A percentile compares a stretch with the other conserved stretches of the same genome.
Conservation (phyloP, 1,140 invertebrate species). For the Ips nitidus region DNA sequence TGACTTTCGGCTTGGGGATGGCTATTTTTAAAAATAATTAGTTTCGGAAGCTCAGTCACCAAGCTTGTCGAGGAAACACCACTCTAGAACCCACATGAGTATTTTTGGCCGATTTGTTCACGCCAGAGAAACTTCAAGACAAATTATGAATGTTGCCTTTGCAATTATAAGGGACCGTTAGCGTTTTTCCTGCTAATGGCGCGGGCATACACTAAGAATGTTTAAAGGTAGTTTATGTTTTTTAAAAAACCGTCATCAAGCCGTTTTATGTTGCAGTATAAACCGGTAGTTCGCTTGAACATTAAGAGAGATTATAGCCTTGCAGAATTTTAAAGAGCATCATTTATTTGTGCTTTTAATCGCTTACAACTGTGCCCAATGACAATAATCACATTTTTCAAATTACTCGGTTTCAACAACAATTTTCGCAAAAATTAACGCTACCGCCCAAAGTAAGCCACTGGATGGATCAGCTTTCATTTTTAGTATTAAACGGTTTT, state of each 20-base stretch:
- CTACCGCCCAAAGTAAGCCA: too few relatives aligned
- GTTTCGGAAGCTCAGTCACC: conserved; percentile 42
- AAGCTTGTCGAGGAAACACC: conserved; percentile 14
- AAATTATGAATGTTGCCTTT: conserved; percentile 37
- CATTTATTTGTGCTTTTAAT: conserved; percentile 13
- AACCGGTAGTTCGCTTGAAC: conserved; percentile 14
- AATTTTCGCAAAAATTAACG: too few relatives aligned
- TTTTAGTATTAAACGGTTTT: too few relatives aligned
- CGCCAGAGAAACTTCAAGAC: conserved; percentile 34
- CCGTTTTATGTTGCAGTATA: neutral
- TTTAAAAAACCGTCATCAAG: neutral
- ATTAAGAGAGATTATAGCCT: conserved; percentile 8
- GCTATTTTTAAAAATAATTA: conserved; percentile 46
- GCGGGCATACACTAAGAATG: neutral
- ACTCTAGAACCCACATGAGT: conserved; percentile 23
- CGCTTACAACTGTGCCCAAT: neutral
- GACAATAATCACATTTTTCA: conserved; percentile 9
- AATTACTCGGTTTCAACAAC: too few relatives aligned
- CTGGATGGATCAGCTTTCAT: too few relatives aligned
- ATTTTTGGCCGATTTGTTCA: conserved; percentile 36
- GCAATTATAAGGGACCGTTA: conserved; percentile 29
- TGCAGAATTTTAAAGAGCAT: neutral
- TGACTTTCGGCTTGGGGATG: neutral
- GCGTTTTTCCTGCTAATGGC: conserved; percentile 15
- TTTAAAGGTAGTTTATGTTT: conserved; percentile 1